These are phyloP conservation scores for Leptodactylus fuscus DNA, from an alignment of 2,113 vertebrate genomes.

Conservation along the genomic window DNA sequence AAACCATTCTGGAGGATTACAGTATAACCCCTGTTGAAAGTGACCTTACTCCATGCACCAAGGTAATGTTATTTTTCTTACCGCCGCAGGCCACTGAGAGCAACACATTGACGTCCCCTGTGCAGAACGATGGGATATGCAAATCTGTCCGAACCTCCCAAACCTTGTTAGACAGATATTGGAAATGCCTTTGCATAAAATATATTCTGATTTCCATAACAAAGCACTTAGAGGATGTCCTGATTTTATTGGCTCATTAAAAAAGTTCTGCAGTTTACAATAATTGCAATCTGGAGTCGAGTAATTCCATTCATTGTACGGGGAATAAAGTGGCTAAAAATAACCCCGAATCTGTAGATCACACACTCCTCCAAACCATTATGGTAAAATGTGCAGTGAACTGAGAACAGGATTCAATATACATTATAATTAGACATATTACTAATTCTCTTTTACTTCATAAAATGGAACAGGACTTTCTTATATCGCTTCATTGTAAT, in stretches of 20 bases:
- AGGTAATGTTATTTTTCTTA: not conserved
- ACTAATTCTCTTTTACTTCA: not conserved
- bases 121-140: constrained; percentile 10
- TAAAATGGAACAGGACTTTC: not conserved
- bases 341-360: constrained; percentile 24
- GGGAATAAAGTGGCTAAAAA: constrained; percentile 34
- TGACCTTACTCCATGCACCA: not conserved
- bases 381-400: constrained; percentile 24
- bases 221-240: constrained; percentile 39
- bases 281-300: constrained; percentile 1
- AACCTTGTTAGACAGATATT: constrained; percentile 31
- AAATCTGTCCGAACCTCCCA: not conserved
- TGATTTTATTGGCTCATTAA: constrained; percentile 50
- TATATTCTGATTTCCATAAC: constrained; percentile 41
- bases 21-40: too few species aligned
- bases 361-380: constrained; percentile 6
- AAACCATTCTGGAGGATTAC: too few species aligned
- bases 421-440: constrained; percentile 24
- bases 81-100: not conserved
- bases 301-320: constrained; percentile 39
- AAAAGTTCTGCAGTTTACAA: constrained; percentile 43
- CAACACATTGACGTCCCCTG: not conserved
- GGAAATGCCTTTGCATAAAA: constrained; percentile 14
- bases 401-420: constrained; percentile 8
- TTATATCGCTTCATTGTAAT: not conserved